phyloP scores from a whole-genome alignment of 92 coral and sea anemone genomes.

The Ricordea florida region DNA sequence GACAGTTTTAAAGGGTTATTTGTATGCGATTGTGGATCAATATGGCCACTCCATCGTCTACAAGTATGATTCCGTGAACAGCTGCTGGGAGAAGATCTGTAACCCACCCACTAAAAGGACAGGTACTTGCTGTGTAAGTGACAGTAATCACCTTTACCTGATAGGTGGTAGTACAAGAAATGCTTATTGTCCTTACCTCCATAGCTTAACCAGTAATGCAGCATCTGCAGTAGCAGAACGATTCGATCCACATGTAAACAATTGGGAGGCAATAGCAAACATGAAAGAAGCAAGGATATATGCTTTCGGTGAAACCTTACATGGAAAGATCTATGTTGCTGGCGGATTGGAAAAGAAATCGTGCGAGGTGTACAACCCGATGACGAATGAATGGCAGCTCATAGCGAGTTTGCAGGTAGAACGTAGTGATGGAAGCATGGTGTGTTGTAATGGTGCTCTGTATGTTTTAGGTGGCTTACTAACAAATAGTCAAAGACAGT shows the following conservation, averaged over 20 bases:
- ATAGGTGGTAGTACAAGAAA: neutral
- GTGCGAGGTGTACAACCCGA: neutral
- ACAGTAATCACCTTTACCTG: neutral
- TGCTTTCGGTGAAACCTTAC: neutral
- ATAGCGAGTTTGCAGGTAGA: neutral
- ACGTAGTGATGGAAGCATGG: neutral
- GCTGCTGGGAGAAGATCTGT: no score
- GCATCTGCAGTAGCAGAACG: neutral
- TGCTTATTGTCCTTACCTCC: no score
- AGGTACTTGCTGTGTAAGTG: no score
- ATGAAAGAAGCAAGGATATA: conserved; percentile 26
- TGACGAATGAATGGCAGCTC: neutral
- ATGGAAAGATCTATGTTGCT: neutral
- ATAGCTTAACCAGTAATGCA: no score
- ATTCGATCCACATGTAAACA: conserved; percentile 72
- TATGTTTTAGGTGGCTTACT: neutral
- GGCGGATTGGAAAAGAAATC: neutral
- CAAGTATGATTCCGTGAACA: no score
- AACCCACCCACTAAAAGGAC: no score
- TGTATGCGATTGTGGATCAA: no score
- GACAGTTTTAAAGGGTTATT: no score
- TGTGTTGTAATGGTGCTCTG: neutral
- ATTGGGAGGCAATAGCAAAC: conserved; percentile 63
- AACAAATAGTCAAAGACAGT: neutral
- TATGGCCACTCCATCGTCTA: no score